phyloP scores from a whole-genome alignment of 2,888 invertebrate species.

The Drosophila prostipennis region DNA sequence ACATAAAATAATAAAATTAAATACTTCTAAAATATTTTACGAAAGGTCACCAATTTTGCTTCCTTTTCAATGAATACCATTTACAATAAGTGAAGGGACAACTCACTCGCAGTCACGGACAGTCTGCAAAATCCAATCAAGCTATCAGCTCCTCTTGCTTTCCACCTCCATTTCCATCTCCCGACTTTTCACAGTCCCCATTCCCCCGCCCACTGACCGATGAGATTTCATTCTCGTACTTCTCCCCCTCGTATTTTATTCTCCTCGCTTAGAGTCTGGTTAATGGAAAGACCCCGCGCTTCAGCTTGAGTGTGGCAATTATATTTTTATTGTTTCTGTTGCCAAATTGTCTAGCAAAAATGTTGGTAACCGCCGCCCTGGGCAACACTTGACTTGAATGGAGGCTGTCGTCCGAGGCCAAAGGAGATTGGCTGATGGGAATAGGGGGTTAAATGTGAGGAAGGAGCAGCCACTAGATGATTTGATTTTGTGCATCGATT shows the following conservation, averaged over 20 bases:
- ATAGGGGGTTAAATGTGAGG: neutral
- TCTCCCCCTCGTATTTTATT: conserved; percentile 17
- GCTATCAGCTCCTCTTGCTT: conserved; percentile 20
- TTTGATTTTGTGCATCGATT: conserved; percentile 49
- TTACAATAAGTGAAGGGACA: neutral
- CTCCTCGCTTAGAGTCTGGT: conserved; percentile 12
- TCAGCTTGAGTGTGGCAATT: conserved; percentile 60
- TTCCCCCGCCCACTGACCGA: neutral
- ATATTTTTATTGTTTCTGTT: conserved; percentile 69
- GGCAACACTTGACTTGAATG: conserved; percentile 52
- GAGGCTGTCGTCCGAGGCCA: conserved; percentile 8
- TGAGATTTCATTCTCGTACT: conserved; percentile 25
- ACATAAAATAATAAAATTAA: neutral
- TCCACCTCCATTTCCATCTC: conserved; percentile 4
- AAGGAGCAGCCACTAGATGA: conserved; percentile 27
- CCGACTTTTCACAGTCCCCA: neutral
- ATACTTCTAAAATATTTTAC: neutral
- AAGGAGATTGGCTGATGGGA: conserved; percentile 2
- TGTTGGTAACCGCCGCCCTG: conserved; percentile 58
- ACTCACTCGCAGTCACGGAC: conserved; percentile 7
- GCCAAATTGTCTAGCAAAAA: conserved; percentile 74
- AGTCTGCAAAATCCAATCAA: conserved; percentile 34
- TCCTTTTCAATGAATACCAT: neutral
- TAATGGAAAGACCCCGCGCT: conserved; percentile 23
- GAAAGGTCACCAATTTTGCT: neutral